phyloP scores from a whole-genome alignment of 1,140 invertebrate genomes.

The Dolichoris vasculosae region DNA sequence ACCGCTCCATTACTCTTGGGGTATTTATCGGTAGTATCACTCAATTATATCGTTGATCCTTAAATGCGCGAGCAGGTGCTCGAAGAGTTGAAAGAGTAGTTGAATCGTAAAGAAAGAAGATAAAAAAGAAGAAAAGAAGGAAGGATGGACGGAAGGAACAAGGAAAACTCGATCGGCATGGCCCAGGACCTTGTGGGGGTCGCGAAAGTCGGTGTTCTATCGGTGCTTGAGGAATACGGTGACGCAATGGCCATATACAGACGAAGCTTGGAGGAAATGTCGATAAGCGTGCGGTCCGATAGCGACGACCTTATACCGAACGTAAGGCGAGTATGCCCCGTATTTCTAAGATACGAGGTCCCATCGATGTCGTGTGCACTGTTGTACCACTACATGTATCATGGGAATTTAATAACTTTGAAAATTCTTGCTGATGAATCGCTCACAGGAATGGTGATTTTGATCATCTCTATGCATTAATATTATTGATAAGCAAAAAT shows the following conservation, averaged over 20 bases:
- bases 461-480: too few relatives aligned
- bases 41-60: too few relatives aligned
- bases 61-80: too few relatives aligned
- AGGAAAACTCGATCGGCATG: slow-evolving; percentile 34
- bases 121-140: too few relatives aligned
- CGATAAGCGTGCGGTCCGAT: slow-evolving; percentile 50
- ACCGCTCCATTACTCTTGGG: too few relatives aligned
- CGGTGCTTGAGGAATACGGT: slow-evolving; percentile 64
- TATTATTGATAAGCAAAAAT: too few relatives aligned
- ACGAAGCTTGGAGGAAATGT: slow-evolving; percentile 59
- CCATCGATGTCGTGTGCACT: background rate
- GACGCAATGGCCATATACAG: slow-evolving; percentile 68
- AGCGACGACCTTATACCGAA: slow-evolving; percentile 54
- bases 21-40: too few relatives aligned
- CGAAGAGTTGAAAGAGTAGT: too few relatives aligned
- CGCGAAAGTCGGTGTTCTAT: slow-evolving; percentile 56
- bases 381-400: background rate
- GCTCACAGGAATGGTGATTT: background rate
- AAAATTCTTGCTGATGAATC: background rate
- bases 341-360: background rate
- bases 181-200: background rate
- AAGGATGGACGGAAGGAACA: background rate
- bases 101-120: too few relatives aligned
- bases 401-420: background rate
- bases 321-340: slow-evolving; percentile 59